Conservation (phyloP, 2,888 invertebrate genomes). For the Lasioglossum vierecki region DNA sequence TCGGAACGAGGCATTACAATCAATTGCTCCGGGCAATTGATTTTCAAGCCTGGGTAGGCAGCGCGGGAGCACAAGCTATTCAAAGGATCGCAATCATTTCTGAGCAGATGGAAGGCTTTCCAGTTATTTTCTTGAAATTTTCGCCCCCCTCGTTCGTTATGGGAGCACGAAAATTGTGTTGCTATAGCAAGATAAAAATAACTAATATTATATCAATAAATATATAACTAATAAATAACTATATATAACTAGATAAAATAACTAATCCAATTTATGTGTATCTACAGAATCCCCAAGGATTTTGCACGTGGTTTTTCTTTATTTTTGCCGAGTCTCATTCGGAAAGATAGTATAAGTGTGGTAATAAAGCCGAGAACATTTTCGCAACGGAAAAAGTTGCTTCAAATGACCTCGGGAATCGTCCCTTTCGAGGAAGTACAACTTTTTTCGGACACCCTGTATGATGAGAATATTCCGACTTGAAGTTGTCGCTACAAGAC, state of each 20-base stretch:
- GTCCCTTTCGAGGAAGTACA: too few species aligned
- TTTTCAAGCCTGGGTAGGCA: neutral
- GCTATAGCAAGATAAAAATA: too few species aligned
- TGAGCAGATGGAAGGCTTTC: neutral
- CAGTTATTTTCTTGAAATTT: slow-evolving; percentile 9
- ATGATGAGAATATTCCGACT: neutral
- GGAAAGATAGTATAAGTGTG: too few species aligned
- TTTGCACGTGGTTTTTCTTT: too few species aligned
- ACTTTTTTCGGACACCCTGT: neutral
- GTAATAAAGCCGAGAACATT: too few species aligned
- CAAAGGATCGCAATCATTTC: slow-evolving; percentile 18
- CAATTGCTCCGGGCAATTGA: neutral
- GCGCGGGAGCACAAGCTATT: slow-evolving; percentile 6
- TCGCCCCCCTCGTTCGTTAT: neutral
- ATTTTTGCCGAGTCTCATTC: too few species aligned
- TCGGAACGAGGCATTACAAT: neutral
- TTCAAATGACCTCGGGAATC: too few species aligned
- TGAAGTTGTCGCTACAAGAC: neutral
- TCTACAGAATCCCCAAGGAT: too few species aligned
- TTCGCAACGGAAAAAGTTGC: too few species aligned
- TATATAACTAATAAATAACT: too few species aligned
- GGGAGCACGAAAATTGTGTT: neutral
- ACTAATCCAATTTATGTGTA: neutral
- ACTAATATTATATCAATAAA: too few species aligned
- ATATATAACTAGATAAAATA: too few species aligned